Percentiles rank a stretch among this genome's conserved stretches.
Evolutionary conservation across 1,140 invertebrate genomes (phyloP).

Genomic region (Helicorthomorpha holstii): DNA sequence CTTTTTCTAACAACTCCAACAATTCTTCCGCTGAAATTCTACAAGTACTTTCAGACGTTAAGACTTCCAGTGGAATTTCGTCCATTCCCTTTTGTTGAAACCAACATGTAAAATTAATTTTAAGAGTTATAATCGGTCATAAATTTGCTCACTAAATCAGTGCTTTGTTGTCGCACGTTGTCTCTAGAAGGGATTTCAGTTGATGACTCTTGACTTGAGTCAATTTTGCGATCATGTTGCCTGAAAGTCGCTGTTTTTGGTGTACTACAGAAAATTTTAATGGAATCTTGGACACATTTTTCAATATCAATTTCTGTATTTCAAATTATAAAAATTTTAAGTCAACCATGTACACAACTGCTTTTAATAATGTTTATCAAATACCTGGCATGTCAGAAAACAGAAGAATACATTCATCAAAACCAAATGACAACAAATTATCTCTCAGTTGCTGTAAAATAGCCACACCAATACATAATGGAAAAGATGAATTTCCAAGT

Average conservation of each 20-base stretch:
- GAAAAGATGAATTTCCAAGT: conserved; percentile 82
- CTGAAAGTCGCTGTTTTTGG: conserved; percentile 74
- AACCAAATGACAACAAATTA: conserved; percentile 69
- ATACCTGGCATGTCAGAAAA: conserved; percentile 87
- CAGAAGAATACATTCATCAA: conserved; percentile 92
- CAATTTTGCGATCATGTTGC: conserved; percentile 40
- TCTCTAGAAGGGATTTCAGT: background rate
- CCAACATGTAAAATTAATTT: too few relatives aligned
- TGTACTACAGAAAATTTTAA: conserved; percentile 65
- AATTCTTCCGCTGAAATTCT: conserved; percentile 73
- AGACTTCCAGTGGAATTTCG: conserved; percentile 42
- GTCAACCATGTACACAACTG: background rate
- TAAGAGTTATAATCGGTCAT: too few relatives aligned
- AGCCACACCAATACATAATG: conserved; percentile 83
- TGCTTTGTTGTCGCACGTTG: background rate
- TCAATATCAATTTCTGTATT: conserved; percentile 78
- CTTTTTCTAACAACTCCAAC: conserved; percentile 42
- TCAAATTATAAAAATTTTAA: conserved; percentile 8
- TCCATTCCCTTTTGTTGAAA: conserved; percentile 43
- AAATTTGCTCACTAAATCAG: conserved; percentile 11
- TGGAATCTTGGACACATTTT: conserved; percentile 73
- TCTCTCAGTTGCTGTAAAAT: conserved; percentile 76
- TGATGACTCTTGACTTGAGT: background rate
- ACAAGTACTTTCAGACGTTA: conserved; percentile 54
- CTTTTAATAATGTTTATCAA: background rate